Conservation (phyloP, 1,140 invertebrate genomes). For the Plodia interpunctella region DNA sequence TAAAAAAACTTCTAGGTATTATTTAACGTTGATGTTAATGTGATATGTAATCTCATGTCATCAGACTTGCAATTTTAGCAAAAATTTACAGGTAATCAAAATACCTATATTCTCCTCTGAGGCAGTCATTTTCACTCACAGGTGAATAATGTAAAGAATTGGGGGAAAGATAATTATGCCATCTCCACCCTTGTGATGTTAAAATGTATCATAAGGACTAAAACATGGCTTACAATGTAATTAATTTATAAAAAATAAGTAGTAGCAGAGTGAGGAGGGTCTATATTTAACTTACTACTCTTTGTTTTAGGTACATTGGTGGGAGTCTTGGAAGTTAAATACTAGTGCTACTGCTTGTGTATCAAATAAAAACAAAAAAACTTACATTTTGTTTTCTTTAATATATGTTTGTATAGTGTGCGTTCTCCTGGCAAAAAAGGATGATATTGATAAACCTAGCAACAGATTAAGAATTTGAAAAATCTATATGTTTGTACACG, state of each 20-base stretch:
- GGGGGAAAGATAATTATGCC: slow-evolving; percentile 50
- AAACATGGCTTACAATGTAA: slow-evolving; percentile 27
- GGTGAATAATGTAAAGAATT: slow-evolving; percentile 62
- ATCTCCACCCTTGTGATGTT: slow-evolving; percentile 50
- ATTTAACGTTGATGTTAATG: too few relatives aligned
- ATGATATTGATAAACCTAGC: too few relatives aligned
- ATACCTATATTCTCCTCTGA: slow-evolving; percentile 52
- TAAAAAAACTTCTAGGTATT: too few relatives aligned
- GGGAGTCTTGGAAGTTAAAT: slow-evolving; percentile 22
- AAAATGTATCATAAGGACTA: slow-evolving; percentile 43
- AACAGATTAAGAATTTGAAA: too few relatives aligned
- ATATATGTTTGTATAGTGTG: background rate
- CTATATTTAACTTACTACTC: slow-evolving; percentile 5
- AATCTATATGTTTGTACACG: too few relatives aligned
- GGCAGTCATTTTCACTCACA: slow-evolving; percentile 53
- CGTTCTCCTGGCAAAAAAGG: too few relatives aligned
- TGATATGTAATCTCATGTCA: too few relatives aligned
- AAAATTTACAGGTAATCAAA: too few relatives aligned
- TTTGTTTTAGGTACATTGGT: slow-evolving; percentile 41
- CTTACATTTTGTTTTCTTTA: slow-evolving; percentile 19
- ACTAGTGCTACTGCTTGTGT: slow-evolving; percentile 31
- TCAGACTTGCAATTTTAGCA: too few relatives aligned
- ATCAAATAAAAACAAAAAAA: slow-evolving; percentile 49
- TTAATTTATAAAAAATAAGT: background rate
- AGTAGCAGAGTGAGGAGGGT: too few relatives aligned